Conservation (phyloP, 1,140 invertebrate species). For the Hetaerina americana region DNA sequence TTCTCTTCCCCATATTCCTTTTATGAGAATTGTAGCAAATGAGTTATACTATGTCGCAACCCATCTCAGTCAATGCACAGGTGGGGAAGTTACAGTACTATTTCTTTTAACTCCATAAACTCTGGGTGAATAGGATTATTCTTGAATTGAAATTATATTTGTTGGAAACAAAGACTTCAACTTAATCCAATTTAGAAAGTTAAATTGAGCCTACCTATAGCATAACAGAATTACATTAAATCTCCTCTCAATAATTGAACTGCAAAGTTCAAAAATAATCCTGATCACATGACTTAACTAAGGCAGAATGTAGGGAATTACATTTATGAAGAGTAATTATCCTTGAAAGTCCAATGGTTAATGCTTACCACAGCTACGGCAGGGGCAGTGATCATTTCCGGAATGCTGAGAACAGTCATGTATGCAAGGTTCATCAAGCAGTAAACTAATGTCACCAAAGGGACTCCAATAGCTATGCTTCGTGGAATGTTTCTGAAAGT, state of each 20-base stretch:
- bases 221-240: neutral
- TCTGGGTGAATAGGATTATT: too few relatives aligned
- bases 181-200: too few relatives aligned
- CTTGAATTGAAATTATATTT: too few relatives aligned
- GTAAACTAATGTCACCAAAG: slow-evolving; percentile 74
- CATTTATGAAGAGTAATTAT: neutral
- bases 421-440: slow-evolving; percentile 87
- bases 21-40: too few relatives aligned
- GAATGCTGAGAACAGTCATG: slow-evolving; percentile 67
- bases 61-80: too few relatives aligned
- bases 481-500: slow-evolving; percentile 53
- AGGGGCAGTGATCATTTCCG: slow-evolving; percentile 62
- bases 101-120: too few relatives aligned
- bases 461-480: slow-evolving; percentile 83
- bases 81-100: too few relatives aligned
- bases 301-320: too few relatives aligned
- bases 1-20: too few relatives aligned
- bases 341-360: slow-evolving; percentile 9
- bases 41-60: too few relatives aligned
- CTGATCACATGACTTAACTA: neutral
- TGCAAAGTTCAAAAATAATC: neutral
- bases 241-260: neutral
- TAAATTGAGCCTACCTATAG: too few relatives aligned
- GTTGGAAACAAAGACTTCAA: too few relatives aligned
- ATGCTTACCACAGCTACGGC: slow-evolving; percentile 75